A percentile compares a stretch with the other conserved stretches of the same genome.
Conservation (phyloP, 2,797 vertebrate species). For the Silurus lanzhouensis region DNA sequence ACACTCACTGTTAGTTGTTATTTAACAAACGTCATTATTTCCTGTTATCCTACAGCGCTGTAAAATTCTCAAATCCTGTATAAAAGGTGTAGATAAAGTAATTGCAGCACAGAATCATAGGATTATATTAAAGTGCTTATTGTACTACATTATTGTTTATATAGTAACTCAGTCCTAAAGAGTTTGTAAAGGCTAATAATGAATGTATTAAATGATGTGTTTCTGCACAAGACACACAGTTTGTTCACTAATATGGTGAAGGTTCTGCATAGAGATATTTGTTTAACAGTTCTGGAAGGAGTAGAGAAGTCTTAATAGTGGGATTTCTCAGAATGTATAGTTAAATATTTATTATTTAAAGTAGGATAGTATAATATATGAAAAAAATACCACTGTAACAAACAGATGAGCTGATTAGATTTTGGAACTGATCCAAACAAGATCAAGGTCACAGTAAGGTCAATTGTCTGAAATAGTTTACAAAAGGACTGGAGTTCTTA, state of each 20-base stretch:
- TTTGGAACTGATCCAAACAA: background rate
- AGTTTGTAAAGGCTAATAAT: background rate
- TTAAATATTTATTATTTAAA: background rate
- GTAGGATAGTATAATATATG: background rate
- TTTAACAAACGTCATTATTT: background rate
- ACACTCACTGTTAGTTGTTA: background rate
- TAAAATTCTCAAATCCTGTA: background rate
- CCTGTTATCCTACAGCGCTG: background rate
- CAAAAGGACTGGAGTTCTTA: background rate
- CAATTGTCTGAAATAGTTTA: background rate
- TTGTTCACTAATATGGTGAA: background rate
- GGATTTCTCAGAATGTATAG: background rate
- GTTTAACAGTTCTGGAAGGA: background rate
- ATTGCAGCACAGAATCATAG: background rate
- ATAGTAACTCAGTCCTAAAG: background rate
- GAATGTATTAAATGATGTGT: background rate
- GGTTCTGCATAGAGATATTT: background rate
- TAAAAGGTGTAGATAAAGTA: background rate
- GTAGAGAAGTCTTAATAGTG: background rate
- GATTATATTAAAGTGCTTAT: too few relatives aligned
- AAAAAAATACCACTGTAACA: background rate
- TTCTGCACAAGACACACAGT: too few relatives aligned
- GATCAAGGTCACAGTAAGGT: background rate
- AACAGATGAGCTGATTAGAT: background rate
- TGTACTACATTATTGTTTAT: background rate